Evolutionary conservation across 37 sponge, comb jelly and placozoan species (phyloP), one percentile per base, ranked within the genome.

Genomic region (Crambe crambe): DNA sequence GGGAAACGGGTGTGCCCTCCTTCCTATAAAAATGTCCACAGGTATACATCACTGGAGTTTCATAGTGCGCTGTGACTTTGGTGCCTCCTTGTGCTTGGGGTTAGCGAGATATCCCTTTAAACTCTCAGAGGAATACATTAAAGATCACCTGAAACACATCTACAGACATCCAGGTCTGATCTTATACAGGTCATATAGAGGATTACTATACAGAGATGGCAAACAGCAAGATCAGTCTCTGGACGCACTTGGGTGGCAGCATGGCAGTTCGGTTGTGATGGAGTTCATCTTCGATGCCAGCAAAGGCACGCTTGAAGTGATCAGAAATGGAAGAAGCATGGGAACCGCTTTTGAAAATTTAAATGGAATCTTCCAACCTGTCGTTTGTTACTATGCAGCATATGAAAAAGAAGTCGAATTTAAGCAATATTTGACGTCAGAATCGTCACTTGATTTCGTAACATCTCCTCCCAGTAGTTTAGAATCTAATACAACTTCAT

Each of bases 181-280:
- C 39, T 0, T 82, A 47, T 88, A 81, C 74, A 37, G 88, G 27
- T 88, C 88, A 12, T 88, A 88, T 57, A 37, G 83, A 62, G 88
- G 88, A 1, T 25, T 75, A 12, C 66, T 88, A 5, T 88, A 88
- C 70, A 36, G 3, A 1, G 62, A 81, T 72, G 88, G 88, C n/a
- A 32, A 59, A 26, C 71, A 88, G 38, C 65, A 69, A 32, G 26
- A 57, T 22, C 9, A 29, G 22, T 42, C 72, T 2, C 40, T 82
- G 18, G 57, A 42, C 20, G 54, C 82, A 58, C 56, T 77, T 21
- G 74, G 72, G 0, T 88, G 77, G 76, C 58, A 73, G 27, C 58
- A 62, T 18, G 42, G 56, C 17, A 2, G 26, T 22, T 20, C 78
- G 29, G 39, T 88, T 47, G 41, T 29, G 5, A 30, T 88, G 29